These are phyloP conservation scores for Neodiprion virginianus DNA, from an alignment of 1,140 invertebrate genomes.

Conservation along the genomic window DNA sequence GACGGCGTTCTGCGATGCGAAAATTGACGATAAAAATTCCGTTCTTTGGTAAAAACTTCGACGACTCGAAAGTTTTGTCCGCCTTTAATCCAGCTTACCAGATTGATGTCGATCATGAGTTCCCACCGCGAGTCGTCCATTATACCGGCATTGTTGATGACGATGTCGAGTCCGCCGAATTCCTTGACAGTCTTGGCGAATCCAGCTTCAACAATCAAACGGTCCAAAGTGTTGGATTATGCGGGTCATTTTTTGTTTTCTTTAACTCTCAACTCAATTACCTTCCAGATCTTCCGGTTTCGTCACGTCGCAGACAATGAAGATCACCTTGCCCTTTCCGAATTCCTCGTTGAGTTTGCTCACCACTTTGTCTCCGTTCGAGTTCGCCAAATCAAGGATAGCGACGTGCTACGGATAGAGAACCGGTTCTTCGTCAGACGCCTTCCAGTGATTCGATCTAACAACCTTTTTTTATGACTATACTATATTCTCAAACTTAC, in stretches of 20 bases:
- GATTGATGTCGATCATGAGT: constrained; percentile 54
- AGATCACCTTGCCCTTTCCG: constrained; percentile 30
- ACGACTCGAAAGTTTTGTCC: too few relatives aligned
- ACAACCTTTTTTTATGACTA: too few relatives aligned
- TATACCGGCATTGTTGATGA: constrained; percentile 60
- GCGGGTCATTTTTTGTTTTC: too few relatives aligned
- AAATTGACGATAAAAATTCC: too few relatives aligned
- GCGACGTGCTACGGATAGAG: constrained; percentile 21
- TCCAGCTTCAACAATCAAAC: constrained; percentile 33
- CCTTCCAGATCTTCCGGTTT: constrained; percentile 28
- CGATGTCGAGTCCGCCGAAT: constrained; percentile 53
- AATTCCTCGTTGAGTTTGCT: constrained; percentile 31
- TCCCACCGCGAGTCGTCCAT: constrained; percentile 57
- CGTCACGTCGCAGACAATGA: constrained; percentile 34
- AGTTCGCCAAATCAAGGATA: constrained; percentile 28
- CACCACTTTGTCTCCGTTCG: constrained; percentile 22
- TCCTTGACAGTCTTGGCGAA: constrained; percentile 44
- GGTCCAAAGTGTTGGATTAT: too few relatives aligned
- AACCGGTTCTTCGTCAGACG: too few relatives aligned
- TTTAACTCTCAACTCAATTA: neutral
- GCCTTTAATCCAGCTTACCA: too few relatives aligned
- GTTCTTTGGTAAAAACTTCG: too few relatives aligned
- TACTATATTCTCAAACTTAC: too few relatives aligned
- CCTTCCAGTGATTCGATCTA: too few relatives aligned
- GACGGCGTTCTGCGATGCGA: neutral